Conservation (phyloP, 2,888 invertebrate species). For the Diarsia brunnea region DNA sequence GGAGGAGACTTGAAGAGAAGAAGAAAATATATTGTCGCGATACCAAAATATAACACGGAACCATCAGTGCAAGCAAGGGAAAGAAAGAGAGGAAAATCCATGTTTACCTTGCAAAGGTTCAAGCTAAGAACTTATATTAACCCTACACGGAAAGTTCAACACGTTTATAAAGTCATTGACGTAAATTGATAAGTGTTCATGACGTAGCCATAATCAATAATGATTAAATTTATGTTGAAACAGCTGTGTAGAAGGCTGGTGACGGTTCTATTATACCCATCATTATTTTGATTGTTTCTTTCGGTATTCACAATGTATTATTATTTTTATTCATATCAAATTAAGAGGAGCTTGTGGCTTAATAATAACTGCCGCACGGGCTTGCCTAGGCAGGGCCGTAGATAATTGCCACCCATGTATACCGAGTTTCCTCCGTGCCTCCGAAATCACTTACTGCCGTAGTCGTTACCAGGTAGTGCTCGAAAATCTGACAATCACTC, state of each 20-base stretch:
- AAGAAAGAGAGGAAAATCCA: background rate
- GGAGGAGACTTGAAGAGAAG: background rate
- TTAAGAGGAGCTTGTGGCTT: too few species aligned
- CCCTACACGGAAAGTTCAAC: background rate
- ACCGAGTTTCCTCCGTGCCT: too few species aligned
- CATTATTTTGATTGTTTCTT: slow-evolving; percentile 26
- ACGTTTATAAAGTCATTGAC: background rate
- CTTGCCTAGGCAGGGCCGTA: too few species aligned
- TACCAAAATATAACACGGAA: background rate
- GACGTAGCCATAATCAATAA: slow-evolving; percentile 20
- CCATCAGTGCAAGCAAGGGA: background rate
- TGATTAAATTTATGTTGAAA: slow-evolving; percentile 17
- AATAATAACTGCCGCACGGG: too few species aligned
- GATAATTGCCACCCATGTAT: too few species aligned
- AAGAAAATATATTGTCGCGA: background rate
- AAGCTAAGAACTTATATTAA: background rate
- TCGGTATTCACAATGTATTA: background rate
- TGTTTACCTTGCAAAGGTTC: background rate
- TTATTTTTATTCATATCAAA: background rate
- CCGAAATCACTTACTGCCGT: too few species aligned
- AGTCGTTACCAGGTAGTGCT: too few species aligned
- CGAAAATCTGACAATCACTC: too few species aligned
- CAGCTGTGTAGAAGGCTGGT: slow-evolving; percentile 24
- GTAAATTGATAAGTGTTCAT: slow-evolving; percentile 7
- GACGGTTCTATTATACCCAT: background rate